Percentiles rank a stretch among this genome's conserved stretches.
These are phyloP conservation scores for Nyctereutes procyonoides DNA, from an alignment of 2,113 vertebrate genomes.

Conservation along the genomic window DNA sequence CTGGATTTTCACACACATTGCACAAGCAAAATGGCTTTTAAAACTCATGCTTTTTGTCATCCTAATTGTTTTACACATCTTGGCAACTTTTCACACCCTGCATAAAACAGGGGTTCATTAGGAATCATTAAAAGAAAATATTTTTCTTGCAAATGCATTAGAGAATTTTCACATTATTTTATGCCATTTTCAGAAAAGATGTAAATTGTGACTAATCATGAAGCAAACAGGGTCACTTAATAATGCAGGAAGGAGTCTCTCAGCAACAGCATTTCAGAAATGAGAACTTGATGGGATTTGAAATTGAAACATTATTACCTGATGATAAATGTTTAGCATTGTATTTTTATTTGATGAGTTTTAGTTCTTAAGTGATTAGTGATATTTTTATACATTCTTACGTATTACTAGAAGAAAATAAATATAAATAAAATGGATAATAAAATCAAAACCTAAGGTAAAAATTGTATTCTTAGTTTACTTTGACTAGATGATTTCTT, in stretches of 20 bases:
- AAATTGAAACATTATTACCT: slow-evolving; percentile 46
- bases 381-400: slow-evolving; percentile 29
- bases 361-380: slow-evolving; percentile 47
- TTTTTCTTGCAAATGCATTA: slow-evolving; percentile 81
- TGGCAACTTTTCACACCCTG: slow-evolving; percentile 83
- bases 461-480: neutral
- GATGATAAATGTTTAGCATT: slow-evolving; percentile 19
- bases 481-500: neutral
- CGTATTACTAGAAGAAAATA: slow-evolving; percentile 34
- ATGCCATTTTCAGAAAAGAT: slow-evolving; percentile 67
- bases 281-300: slow-evolving; percentile 12
- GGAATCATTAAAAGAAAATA: slow-evolving; percentile 79
- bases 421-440: neutral
- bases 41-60: slow-evolving; percentile 84
- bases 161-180: slow-evolving; percentile 76
- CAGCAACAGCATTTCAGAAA: slow-evolving; percentile 27
- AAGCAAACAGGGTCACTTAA: slow-evolving; percentile 68
- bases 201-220: slow-evolving; percentile 70
- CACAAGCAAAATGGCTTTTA: slow-evolving; percentile 79
- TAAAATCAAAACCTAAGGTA: slow-evolving; percentile 15
- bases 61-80: slow-evolving; percentile 85
- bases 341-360: slow-evolving; percentile 9
- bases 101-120: slow-evolving; percentile 81
- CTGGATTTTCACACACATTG: slow-evolving; percentile 77
- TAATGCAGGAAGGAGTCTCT: neutral